Evolutionary conservation across 2,113 vertebrate species (phyloP).

Genomic region (Trinectes maculatus): DNA sequence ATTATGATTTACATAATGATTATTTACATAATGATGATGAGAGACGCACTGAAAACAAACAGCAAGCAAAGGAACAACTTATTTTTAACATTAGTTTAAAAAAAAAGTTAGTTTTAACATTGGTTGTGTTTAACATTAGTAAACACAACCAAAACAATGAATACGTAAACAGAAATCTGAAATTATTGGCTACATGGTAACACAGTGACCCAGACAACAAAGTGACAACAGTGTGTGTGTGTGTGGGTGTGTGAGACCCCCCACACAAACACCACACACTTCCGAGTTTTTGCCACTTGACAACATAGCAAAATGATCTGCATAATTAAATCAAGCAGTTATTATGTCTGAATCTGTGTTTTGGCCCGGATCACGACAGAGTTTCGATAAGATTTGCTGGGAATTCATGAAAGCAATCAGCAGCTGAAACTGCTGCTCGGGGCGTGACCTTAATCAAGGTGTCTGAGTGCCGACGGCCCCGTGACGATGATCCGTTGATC

Average conservation of each 20-base stretch:
- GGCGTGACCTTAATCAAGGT: conserved; percentile 56
- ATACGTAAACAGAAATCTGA: background rate
- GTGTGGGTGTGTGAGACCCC: too few relatives aligned
- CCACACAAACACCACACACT: too few relatives aligned
- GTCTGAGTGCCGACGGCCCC: conserved; percentile 56
- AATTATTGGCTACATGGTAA: conserved; percentile 1
- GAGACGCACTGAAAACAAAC: too few relatives aligned
- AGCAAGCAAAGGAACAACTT: too few relatives aligned
- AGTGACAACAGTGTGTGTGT: too few relatives aligned
- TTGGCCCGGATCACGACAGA: conserved; percentile 19
- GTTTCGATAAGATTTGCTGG: conserved; percentile 30
- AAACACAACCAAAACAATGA: background rate
- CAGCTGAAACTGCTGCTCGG: conserved; percentile 54
- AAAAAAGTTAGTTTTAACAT: too few relatives aligned
- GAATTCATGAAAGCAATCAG: conserved; percentile 45
- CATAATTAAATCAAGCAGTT: conserved; percentile 55
- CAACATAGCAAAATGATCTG: background rate
- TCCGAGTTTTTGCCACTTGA: too few relatives aligned
- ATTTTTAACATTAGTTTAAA: too few relatives aligned
- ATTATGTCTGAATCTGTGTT: conserved; percentile 8
- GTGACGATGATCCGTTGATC: conserved; percentile 66
- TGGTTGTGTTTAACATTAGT: background rate
- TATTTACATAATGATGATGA: too few relatives aligned
- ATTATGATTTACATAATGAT: too few relatives aligned
- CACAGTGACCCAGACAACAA: conserved; percentile 54